Conservation (phyloP, 1,140 invertebrate genomes). For the Drosophila bocqueti region DNA sequence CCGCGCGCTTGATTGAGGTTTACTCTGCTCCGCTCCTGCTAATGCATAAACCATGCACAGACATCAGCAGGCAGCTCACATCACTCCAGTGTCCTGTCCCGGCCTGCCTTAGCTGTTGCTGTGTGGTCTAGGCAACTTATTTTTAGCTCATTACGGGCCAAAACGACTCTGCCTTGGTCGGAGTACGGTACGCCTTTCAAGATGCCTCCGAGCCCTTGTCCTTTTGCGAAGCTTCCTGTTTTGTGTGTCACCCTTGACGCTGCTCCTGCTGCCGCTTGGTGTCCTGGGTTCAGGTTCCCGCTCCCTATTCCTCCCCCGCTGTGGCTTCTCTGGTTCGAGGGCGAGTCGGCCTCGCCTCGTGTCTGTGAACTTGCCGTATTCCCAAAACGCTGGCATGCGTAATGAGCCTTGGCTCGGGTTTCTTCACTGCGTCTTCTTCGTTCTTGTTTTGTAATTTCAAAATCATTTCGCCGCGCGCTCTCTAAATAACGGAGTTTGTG, state of each 20-base stretch:
- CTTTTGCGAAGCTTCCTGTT: conserved; percentile 37
- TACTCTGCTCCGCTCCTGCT: conserved; percentile 62
- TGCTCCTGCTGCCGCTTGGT: background rate
- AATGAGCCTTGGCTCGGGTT: conserved; percentile 61
- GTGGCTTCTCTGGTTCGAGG: conserved; percentile 6
- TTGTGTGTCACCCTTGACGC: conserved; percentile 9
- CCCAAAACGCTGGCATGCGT: conserved; percentile 75
- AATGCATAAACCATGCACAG: conserved; percentile 83
- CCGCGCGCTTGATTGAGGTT: conserved; percentile 76
- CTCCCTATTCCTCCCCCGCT: background rate
- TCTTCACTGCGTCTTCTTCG: conserved; percentile 33
- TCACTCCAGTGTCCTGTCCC: conserved; percentile 40
- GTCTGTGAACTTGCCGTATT: conserved; percentile 54
- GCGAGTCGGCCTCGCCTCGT: background rate
- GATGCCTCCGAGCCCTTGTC: conserved; percentile 58
- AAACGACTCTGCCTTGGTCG: conserved; percentile 58
- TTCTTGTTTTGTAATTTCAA: conserved; percentile 76
- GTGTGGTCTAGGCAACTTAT: conserved; percentile 64
- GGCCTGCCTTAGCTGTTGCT: conserved; percentile 1
- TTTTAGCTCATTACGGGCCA: conserved; percentile 72
- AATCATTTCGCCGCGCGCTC: conserved; percentile 60
- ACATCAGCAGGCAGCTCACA: conserved; percentile 75
- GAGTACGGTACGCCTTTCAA: conserved; percentile 23
- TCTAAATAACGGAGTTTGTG: conserved; percentile 37
- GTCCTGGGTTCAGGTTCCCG: background rate